Conservation (phyloP, 2,797 vertebrate genomes). For the Sitta carolinensis region DNA sequence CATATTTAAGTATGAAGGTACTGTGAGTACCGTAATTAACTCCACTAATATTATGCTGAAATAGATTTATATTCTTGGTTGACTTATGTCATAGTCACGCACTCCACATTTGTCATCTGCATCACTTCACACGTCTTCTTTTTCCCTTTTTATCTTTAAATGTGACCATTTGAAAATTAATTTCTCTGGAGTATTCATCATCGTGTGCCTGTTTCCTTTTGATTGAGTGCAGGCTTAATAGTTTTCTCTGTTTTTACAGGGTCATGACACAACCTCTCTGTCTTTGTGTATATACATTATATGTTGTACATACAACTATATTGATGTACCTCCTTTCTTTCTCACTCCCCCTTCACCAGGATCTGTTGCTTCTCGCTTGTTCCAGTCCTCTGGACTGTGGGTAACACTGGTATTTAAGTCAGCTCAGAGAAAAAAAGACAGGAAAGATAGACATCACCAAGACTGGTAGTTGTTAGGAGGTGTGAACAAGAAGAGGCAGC, state of each 20-base stretch:
- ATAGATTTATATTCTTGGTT: not conserved
- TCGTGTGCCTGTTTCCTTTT: not conserved
- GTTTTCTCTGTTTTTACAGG: not conserved
- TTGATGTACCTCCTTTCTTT: not conserved
- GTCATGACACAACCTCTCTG: not conserved
- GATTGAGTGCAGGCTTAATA: not conserved
- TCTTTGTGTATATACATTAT: not conserved
- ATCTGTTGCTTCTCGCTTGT: not conserved
- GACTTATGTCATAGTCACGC: not conserved
- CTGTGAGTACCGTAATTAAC: not conserved
- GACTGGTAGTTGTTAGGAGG: not conserved
- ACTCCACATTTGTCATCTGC: not conserved
- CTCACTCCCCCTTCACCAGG: not conserved
- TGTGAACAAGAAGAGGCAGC: not conserved
- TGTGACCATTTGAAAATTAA: not conserved
- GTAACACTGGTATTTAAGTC: not conserved
- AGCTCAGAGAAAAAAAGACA: not conserved
- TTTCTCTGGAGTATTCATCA: not conserved
- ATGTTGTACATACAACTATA: not conserved
- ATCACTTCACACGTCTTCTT: not conserved
- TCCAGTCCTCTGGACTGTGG: not conserved
- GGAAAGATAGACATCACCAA: not conserved
- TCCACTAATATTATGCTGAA: not conserved
- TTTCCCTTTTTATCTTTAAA: not conserved
- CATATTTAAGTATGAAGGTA: not conserved